These are phyloP conservation scores for Epinephelus moara DNA, from an alignment of 2,113 vertebrate species.

Conservation along the genomic window DNA sequence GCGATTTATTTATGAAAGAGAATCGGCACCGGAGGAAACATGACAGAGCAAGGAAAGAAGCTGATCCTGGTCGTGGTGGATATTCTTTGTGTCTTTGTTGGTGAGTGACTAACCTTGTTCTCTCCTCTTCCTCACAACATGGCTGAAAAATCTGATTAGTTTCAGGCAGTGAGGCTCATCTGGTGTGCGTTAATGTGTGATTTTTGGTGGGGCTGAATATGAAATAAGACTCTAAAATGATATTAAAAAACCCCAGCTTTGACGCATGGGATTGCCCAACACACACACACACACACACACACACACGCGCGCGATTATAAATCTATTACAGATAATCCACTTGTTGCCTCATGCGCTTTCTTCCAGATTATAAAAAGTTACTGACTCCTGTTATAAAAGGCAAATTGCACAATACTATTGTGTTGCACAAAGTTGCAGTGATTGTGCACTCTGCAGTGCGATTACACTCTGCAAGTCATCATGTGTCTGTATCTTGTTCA, in stretches of 20 bases:
- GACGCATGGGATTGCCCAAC: slow-evolving; percentile 35
- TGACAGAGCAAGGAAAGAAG: slow-evolving; percentile 84
- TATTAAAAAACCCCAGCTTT: background rate
- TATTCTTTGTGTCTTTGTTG: slow-evolving; percentile 88
- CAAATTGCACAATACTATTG: background rate
- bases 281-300: background rate
- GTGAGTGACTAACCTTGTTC: slow-evolving; percentile 79
- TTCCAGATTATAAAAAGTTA: background rate
- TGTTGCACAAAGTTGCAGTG: background rate
- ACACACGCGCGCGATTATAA: background rate
- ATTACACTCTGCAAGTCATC: background rate
- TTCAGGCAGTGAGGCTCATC: background rate
- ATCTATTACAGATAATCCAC: background rate
- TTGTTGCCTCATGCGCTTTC: slow-evolving; percentile 9
- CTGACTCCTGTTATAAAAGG: background rate
- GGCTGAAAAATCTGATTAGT: slow-evolving; percentile 43
- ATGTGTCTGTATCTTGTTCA: slow-evolving; percentile 54
- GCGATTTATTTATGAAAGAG: slow-evolving; percentile 35
- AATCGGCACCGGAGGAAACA: slow-evolving; percentile 39
- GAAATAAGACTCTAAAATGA: background rate
- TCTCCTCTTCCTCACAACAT: slow-evolving; percentile 35
- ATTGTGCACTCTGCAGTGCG: background rate
- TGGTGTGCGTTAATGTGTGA: background rate
- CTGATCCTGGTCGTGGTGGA: slow-evolving; percentile 88
- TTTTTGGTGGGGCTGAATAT: too few relatives aligned